Evolutionary conservation across 2,113 vertebrate species (phyloP).

Genomic region (Cranoglanis bouderius): DNA sequence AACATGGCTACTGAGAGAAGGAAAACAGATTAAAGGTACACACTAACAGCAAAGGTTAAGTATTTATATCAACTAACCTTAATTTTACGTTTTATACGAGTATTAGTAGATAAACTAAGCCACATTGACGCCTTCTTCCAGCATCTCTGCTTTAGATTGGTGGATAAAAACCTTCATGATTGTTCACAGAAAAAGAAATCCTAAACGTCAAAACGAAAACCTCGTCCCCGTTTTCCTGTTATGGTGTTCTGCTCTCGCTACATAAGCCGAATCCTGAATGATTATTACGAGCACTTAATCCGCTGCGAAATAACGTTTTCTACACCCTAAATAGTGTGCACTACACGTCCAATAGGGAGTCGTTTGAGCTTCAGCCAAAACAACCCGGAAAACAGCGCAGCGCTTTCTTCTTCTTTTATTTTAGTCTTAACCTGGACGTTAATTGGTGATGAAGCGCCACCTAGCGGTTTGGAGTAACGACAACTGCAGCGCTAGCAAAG

Average conservation of each 20-base stretch:
- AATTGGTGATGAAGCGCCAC: background rate
- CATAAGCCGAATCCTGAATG: background rate
- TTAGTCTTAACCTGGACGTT: background rate
- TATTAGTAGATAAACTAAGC: background rate
- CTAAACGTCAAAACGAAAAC: background rate
- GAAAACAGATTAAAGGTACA: background rate
- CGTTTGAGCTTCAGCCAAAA: background rate
- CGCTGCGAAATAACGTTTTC: background rate
- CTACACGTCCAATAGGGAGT: background rate
- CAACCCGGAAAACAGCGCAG: background rate
- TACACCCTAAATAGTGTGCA: background rate
- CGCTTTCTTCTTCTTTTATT: background rate
- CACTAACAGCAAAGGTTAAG: background rate
- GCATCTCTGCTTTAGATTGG: background rate
- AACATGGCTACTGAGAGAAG: too few relatives aligned
- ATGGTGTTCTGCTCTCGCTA: background rate
- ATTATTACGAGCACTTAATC: background rate
- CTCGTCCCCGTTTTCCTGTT: background rate
- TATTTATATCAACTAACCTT: slow-evolving; percentile 6
- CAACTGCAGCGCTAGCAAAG: background rate
- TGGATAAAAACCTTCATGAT: background rate
- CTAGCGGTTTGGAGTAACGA: background rate
- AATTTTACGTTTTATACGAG: background rate
- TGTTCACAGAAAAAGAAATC: background rate
- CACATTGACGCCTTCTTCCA: background rate